A percentile compares a stretch with the other conserved stretches of the same genome.
These are phyloP conservation scores for Hirtodrosophila trivittata DNA, from an alignment of 2,888 invertebrate genomes.

Conservation along the genomic window DNA sequence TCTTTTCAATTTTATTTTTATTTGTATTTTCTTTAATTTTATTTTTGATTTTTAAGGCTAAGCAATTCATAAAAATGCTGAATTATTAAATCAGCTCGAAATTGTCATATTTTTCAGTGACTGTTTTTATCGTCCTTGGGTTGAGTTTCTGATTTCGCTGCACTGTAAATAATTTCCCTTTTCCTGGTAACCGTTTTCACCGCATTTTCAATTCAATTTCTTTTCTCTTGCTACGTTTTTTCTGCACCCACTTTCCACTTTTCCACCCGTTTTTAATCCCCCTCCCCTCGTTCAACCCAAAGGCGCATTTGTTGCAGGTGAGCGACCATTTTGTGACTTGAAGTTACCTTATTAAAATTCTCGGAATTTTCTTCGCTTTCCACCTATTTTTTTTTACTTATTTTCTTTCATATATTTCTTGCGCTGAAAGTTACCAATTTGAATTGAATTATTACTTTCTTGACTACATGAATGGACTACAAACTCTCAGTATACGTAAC, in stretches of 20 bases:
- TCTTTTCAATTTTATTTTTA: conserved; percentile 4
- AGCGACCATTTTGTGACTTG: conserved; percentile 1
- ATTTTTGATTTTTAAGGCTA: conserved; percentile 19
- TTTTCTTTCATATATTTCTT: conserved; percentile 1
- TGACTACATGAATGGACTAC: no score
- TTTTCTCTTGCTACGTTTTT: no score
- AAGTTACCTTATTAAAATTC: conserved; percentile 16
- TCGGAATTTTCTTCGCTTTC: neutral
- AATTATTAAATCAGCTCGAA: conserved; percentile 66
- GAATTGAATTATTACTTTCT: no score
- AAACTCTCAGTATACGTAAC: no score
- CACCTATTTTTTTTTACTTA: conserved; percentile 1
- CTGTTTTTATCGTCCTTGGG: conserved; percentile 12
- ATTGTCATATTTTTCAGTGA: conserved; percentile 15
- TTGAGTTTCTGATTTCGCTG: conserved; percentile 19
- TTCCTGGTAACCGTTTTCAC: conserved; percentile 35
- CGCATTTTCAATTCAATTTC: conserved; percentile 32
- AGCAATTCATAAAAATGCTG: conserved; percentile 57
- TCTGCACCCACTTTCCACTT: neutral
- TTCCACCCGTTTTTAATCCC: neutral
- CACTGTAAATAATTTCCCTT: conserved; percentile 49
- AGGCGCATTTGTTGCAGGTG: conserved; percentile 34
- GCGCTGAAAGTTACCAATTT: no score
- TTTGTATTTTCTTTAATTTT: neutral
- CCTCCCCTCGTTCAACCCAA: neutral